Evolutionary conservation across 1,140 invertebrate genomes (phyloP).

Genomic region (Dysdera silvatica): DNA sequence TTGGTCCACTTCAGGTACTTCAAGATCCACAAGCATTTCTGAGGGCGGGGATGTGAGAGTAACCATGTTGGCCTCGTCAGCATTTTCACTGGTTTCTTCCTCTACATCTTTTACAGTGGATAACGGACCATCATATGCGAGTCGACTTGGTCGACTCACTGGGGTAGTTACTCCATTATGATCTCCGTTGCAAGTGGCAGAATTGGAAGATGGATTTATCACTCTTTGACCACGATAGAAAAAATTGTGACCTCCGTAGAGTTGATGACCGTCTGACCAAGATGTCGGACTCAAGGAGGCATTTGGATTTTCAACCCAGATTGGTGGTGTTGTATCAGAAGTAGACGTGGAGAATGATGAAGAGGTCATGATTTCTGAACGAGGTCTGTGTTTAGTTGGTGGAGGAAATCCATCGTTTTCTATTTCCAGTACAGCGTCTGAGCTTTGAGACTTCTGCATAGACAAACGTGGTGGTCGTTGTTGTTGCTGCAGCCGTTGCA

Average conservation of each 20-base stretch:
- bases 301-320: conserved; percentile 22
- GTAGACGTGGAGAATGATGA: background rate
- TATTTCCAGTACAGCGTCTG: conserved; percentile 36
- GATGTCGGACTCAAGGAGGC: conserved; percentile 1
- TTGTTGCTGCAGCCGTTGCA: conserved; percentile 23
- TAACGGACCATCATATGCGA: conserved; percentile 19
- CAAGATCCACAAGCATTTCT: conserved; percentile 18
- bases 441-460: conserved; percentile 35
- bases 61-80: conserved; percentile 17
- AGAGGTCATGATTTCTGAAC: background rate
- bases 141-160: background rate
- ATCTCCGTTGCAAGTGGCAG: background rate
- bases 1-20: conserved; percentile 1
- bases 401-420: conserved; percentile 31
- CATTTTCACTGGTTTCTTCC: conserved; percentile 27
- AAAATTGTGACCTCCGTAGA: background rate
- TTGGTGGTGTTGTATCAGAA: background rate
- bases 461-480: conserved; percentile 21
- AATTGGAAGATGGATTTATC: background rate
- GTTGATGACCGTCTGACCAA: conserved; percentile 8
- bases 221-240: no score
- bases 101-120: conserved; percentile 24
- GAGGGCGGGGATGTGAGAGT: background rate
- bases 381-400: conserved; percentile 27
- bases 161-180: conserved; percentile 1